Evolutionary conservation across 1,140 invertebrate species (phyloP), one percentile per base, ranked within the genome.

Genomic region (Aphis gossypii): DNA sequence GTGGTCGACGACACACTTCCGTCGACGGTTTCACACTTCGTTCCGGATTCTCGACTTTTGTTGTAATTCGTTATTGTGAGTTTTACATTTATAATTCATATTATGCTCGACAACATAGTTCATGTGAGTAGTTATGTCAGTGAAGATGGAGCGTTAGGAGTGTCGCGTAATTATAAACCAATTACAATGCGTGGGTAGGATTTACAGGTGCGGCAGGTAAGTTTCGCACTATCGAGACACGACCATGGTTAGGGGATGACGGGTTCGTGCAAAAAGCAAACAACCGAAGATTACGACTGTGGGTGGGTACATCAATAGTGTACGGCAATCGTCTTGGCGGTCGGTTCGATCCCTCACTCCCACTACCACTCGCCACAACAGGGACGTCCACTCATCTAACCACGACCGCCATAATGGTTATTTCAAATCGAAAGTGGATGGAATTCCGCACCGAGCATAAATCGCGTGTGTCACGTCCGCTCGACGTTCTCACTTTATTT

Each of bases 401-500:
- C 60, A 5, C 60, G n/a, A 76, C 60, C 60, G 60, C 60, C 11
- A 30, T 87, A 87, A 87, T 87, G 41, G 41, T 46, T 88, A 88
- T 88, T 89, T 54, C n/a, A 35, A 54, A 89, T 54, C n/a, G 87
- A 54, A 88, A 88, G 30, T 51, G 86, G 86, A 88, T 51, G 86
- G 30, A 20, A 89, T 89, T 89, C n/a, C 8, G n/a, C 8, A 23
- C 30, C 30, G 20, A 76, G 48, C n/a, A 54, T 89, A 89, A 89
- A 89, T 89, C 87, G 87, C n/a, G 38, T 23, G n/a, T n/a, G 87
- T 89, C 87, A 89, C 87, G 87, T 89, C 51, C 18, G 46, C 35
- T 46, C 30, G 20, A 89, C n/a, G n/a, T 38, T 51, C 44, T 51
- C 86, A 38, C 30, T 89, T 89, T 89, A 89, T 89, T 89, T 88